Evolutionary conservation across 1,140 invertebrate genomes (phyloP).

Genomic region (Drosophila obscura): DNA sequence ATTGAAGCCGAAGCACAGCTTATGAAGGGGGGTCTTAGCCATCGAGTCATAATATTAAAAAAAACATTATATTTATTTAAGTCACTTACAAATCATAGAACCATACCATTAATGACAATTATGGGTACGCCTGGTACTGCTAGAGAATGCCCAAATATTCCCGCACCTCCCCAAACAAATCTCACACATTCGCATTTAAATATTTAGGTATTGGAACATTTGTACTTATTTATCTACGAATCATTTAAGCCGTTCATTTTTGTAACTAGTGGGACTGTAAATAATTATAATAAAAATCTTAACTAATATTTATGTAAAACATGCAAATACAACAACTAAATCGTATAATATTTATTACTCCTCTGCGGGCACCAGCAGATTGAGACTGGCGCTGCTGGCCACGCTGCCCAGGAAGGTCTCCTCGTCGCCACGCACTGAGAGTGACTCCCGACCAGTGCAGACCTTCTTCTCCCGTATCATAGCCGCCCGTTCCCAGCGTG

Average conservation of each 20-base stretch:
- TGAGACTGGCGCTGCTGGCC: slow-evolving; percentile 86
- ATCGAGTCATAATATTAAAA: slow-evolving; percentile 14
- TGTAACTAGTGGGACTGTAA: slow-evolving; percentile 62
- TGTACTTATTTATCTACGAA: slow-evolving; percentile 60
- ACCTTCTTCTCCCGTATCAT: slow-evolving; percentile 91
- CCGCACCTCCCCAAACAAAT: slow-evolving; percentile 10
- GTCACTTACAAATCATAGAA: background rate
- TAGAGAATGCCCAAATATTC: slow-evolving; percentile 4
- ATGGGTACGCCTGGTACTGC: slow-evolving; percentile 30
- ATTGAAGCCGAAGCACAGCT: too few relatives aligned
- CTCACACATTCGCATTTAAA: slow-evolving; percentile 35
- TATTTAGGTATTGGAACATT: slow-evolving; percentile 39
- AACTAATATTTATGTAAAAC: slow-evolving; percentile 26
- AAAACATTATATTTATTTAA: background rate
- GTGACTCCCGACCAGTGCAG: slow-evolving; percentile 83
- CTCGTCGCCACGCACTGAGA: slow-evolving; percentile 90
- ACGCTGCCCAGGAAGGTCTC: slow-evolving; percentile 88
- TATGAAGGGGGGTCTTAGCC: background rate
- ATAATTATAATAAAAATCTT: slow-evolving; percentile 24
- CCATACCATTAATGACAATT: background rate
- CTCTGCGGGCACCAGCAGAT: slow-evolving; percentile 87
- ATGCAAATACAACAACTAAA: slow-evolving; percentile 8
- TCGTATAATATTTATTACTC: slow-evolving; percentile 29
- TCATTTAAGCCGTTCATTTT: slow-evolving; percentile 56
- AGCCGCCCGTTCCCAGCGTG: slow-evolving; percentile 90